A percentile compares a stretch with the other conserved stretches of the same genome.
phyloP scores from a whole-genome alignment of 2,797 vertebrate species.

The Poecile montanus region DNA sequence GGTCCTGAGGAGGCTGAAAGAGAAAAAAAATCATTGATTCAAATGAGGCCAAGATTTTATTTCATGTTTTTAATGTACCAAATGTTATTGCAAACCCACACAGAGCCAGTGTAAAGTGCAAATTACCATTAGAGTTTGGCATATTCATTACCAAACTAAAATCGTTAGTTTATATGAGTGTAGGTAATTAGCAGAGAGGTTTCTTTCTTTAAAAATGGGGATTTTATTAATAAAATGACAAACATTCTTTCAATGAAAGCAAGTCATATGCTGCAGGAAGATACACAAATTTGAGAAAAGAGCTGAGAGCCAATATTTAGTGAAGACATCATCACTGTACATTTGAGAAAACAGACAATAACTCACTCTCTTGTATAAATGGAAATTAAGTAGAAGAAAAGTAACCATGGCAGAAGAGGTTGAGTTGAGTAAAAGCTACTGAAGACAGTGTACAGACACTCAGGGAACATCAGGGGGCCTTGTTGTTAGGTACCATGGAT shows the following conservation, averaged over 20 bases:
- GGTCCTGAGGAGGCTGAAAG: slow-evolving; percentile 22
- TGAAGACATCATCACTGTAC: background rate
- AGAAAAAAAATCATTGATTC: background rate
- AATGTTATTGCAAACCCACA: slow-evolving; percentile 33
- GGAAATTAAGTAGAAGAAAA: background rate
- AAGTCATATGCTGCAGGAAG: background rate
- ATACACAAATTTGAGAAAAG: background rate
- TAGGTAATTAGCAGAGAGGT: slow-evolving; percentile 1
- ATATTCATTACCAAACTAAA: background rate
- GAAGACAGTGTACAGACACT: background rate
- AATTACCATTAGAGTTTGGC: slow-evolving; percentile 22
- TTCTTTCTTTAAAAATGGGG: slow-evolving; percentile 32
- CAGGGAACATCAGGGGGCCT: background rate
- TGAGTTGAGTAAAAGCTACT: background rate
- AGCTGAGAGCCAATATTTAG: background rate
- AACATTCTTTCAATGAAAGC: slow-evolving; percentile 4
- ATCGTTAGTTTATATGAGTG: background rate
- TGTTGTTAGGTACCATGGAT: background rate
- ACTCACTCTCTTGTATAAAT: background rate
- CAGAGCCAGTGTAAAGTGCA: background rate
- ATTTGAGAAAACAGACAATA: background rate
- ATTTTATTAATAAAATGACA: slow-evolving; percentile 24
- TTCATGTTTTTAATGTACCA: slow-evolving; percentile 32
- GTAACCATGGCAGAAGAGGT: background rate
- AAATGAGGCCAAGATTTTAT: slow-evolving; percentile 43